Percentiles rank a stretch among this genome's conserved stretches.
phyloP scores from a whole-genome alignment of 30 jellyfish, hydroid and myxozoan species.

The Hydractinia echinata region DNA sequence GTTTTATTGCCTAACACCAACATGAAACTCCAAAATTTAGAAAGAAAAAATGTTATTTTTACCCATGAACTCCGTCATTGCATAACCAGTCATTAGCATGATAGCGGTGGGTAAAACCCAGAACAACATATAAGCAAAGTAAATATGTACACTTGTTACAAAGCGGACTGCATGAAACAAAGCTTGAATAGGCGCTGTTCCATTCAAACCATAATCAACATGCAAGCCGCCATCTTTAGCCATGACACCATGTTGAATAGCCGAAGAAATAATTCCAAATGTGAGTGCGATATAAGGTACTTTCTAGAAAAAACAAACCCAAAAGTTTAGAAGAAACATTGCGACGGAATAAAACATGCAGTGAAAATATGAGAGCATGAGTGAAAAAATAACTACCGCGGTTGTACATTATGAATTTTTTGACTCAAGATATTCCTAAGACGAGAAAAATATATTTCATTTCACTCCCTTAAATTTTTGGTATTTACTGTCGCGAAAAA shows the following conservation, averaged over 20 bases:
- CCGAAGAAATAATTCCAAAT: constrained; percentile 19
- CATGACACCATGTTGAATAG: constrained; percentile 16
- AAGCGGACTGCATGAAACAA: constrained; percentile 11
- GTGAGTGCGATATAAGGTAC: neutral
- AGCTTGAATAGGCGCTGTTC: neutral
- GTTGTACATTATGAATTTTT: neutral
- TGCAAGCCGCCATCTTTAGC: constrained; percentile 10
- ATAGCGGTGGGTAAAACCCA: constrained; percentile 22
- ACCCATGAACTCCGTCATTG: constrained; percentile 39
- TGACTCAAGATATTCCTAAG: neutral
- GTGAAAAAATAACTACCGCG: neutral
- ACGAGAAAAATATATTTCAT: no score
- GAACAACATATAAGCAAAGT: constrained; percentile 13
- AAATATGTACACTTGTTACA: constrained; percentile 11
- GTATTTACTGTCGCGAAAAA: no score
- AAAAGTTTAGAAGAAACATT: neutral
- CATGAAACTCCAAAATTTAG: no score
- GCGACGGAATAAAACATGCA: no score
- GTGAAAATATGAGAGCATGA: neutral
- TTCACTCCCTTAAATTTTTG: no score
- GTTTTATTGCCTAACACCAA: no score
- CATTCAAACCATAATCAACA: neutral
- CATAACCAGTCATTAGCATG: constrained; percentile 37
- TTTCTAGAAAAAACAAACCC: neutral
- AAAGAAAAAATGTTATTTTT: neutral